Evolutionary conservation across 2,113 vertebrate genomes (phyloP).

Genomic region (Nycticorax nycticorax): DNA sequence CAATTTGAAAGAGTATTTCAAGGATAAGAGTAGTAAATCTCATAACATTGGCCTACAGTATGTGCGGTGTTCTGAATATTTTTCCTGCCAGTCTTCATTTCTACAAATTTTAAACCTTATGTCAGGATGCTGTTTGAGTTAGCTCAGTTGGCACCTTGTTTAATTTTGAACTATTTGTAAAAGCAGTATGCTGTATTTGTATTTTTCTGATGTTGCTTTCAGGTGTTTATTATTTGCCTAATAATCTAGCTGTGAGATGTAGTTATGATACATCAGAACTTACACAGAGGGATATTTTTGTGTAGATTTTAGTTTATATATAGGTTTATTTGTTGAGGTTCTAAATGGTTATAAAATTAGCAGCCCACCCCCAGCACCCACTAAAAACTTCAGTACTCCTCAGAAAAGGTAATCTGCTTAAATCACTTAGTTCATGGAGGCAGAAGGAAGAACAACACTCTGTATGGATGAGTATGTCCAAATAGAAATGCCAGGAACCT

Average conservation of each 20-base stretch:
- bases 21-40: not conserved
- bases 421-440: not conserved
- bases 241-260: not conserved
- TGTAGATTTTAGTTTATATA: not conserved
- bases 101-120: not conserved
- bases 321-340: not conserved
- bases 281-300: not conserved
- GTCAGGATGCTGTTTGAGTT: not conserved
- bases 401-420: not conserved
- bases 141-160: not conserved
- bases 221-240: not conserved
- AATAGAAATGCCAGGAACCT: not conserved
- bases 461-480: not conserved
- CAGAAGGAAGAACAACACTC: not conserved
- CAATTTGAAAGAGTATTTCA: not conserved
- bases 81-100: not conserved
- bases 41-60: not conserved
- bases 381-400: not conserved
- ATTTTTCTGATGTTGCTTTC: not conserved
- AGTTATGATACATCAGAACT: not conserved
- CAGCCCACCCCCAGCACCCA: too few relatives aligned
- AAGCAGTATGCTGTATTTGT: not conserved
- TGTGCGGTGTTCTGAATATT: not conserved
- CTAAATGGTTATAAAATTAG: not conserved
- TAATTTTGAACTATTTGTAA: not conserved